Base-by-base conservation (phyloP, 2,888 invertebrate genomes). In the Amphiduros pacificus region DNA sequence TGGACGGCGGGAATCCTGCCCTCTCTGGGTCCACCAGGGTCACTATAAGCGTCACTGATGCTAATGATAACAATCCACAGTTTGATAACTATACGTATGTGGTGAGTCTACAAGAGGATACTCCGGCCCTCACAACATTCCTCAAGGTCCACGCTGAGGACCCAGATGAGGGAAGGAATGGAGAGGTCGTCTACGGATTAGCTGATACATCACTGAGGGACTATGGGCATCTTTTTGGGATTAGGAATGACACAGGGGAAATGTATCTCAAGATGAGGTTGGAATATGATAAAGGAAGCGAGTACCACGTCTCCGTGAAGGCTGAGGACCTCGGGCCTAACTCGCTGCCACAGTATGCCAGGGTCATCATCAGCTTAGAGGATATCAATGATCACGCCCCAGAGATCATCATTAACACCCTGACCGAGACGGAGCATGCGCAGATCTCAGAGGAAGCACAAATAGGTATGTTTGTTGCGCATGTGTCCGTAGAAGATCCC, bases 61-160 rank as follows among this genome's bases (percentile, higher is more conserved):
- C 55, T 22, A 79, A 79, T 53, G 77, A 77, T 54, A 73, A 79
- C 51, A 55, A 62, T 1, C 78, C 78, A 0, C 59, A 65, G 14
- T 72, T 77, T 54, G 36, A 28, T 2, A 54, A 60, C 31, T 36
- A 50, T 3, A 48, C 27, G 4, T 67, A 65, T 41, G 29, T 26
- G 17, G 63, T 65, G 52, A 40, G 28, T 24, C 32, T 61, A 5
- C 50, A 26, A 1, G 67, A 67, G 55, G 61, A 68, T 51, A 40
- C 50, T n/a, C 55, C 62, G 1, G 40, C 56, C 22, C 54, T 54
- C 9, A 66, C 61, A 2, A 36, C 61, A 14, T 50, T 68, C 50
- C 61, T 63, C 24, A 36, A 55, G 28, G 55, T 68, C 3, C 22
- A n/a, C 6, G 68, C 68, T 11, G 52, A 27, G 1, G 68, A 68